A percentile compares a stretch with the other conserved stretches of the same genome.
These are phyloP conservation scores for Heliangelus exortis DNA, from an alignment of 2,797 vertebrate species.

Conservation along the genomic window DNA sequence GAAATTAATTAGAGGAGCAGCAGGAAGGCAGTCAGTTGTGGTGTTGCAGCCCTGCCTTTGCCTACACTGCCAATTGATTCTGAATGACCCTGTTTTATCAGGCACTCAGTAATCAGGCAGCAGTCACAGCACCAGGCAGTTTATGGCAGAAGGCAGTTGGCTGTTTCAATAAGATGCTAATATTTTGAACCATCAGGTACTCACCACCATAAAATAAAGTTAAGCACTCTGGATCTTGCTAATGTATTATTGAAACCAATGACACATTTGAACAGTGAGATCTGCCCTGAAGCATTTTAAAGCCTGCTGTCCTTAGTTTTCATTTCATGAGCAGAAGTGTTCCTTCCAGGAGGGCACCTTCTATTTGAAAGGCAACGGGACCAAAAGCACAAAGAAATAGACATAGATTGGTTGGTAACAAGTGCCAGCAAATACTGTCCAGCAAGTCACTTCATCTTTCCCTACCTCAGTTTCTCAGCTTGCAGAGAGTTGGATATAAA, in stretches of 20 bases:
- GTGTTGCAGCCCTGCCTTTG: background rate
- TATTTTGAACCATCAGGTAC: constrained; percentile 29
- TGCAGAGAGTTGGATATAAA: background rate
- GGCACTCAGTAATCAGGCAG: background rate
- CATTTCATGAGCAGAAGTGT: background rate
- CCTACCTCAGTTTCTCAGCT: background rate
- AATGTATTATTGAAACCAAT: constrained; percentile 55
- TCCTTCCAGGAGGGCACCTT: background rate
- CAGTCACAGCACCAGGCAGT: background rate
- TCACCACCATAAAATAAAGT: constrained; percentile 19
- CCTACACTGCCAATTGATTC: background rate
- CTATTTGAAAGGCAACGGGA: background rate
- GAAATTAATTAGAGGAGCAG: background rate
- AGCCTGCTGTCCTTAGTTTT: constrained; percentile 46
- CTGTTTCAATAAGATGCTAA: background rate
- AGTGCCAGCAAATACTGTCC: background rate
- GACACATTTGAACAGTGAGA: constrained; percentile 50
- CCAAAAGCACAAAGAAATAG: background rate
- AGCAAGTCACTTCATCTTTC: background rate
- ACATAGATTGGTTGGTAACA: background rate
- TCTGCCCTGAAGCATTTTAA: constrained; percentile 46
- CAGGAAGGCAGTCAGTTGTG: background rate
- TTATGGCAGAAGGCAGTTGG: background rate
- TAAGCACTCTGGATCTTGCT: constrained; percentile 26
- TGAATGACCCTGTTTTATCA: background rate